A percentile compares a stretch with the other conserved stretches of the same genome.
These are phyloP conservation scores for Porites lobata DNA, from an alignment of 92 coral and sea anemone genomes.

Conservation along the genomic window DNA sequence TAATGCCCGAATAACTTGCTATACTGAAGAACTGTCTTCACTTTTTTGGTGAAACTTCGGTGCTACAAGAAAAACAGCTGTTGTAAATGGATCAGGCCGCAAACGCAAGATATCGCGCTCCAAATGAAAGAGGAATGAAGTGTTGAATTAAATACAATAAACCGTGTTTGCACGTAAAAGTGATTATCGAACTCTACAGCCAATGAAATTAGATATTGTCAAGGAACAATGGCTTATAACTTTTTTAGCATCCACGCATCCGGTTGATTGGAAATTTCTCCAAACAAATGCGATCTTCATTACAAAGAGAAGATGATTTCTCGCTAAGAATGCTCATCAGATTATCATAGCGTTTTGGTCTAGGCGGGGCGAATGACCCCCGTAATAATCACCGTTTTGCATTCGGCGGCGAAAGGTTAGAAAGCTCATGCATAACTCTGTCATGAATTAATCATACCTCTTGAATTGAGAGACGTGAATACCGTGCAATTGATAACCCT, in stretches of 20 bases:
- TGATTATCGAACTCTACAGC: slow-evolving; percentile 23
- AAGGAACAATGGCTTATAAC: slow-evolving; percentile 25
- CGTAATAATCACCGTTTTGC: slow-evolving; percentile 16
- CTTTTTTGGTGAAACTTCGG: background rate
- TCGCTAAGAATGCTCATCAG: background rate
- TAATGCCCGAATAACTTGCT: background rate
- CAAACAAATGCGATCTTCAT: slow-evolving; percentile 20
- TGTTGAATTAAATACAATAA: slow-evolving; percentile 10
- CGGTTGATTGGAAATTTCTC: background rate
- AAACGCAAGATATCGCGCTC: background rate
- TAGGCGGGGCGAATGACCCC: background rate
- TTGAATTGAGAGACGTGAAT: slow-evolving; percentile 1
- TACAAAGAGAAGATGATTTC: background rate
- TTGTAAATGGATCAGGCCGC: background rate
- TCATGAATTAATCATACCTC: slow-evolving; percentile 14
- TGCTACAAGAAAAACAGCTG: background rate
- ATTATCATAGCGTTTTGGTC: background rate
- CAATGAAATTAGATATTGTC: slow-evolving; percentile 27
- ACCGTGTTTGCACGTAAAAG: slow-evolving; percentile 14
- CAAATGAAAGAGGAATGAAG: slow-evolving; percentile 19
- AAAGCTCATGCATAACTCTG: background rate
- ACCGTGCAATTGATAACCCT: slow-evolving; percentile 2
- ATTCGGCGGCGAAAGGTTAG: background rate
- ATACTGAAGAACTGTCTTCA: background rate
- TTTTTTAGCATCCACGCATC: background rate